Evolutionary conservation across 2,797 vertebrate genomes (phyloP), one percentile per base, ranked within the genome.

Genomic region (Sus cebifrons): DNA sequence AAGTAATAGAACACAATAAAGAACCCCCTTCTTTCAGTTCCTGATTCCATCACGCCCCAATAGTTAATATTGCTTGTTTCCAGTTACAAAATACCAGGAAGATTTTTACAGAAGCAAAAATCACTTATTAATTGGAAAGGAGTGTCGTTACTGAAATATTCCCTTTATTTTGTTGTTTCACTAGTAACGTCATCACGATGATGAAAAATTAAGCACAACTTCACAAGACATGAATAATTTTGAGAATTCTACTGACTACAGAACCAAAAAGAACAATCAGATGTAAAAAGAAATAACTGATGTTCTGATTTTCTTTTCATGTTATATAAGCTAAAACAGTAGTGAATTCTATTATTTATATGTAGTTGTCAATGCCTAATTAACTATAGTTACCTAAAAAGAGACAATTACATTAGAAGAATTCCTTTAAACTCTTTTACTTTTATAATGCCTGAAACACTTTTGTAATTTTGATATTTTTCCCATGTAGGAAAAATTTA

Each of bases 401-500:
- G 32, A 87, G 36, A 29, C 5, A 89, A 62, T 86, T 81, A 79
- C 1, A 82, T 32, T 71, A 84, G 27, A 85, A 84, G 23, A 91
- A 93, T 29, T 84, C n/a, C 32, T 91, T 89, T 65, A 95, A 94
- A 78, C 3, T 67, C 23, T 86, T 23, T 44, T 67, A 20, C 68
- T 65, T 96, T 78, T 86, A 86, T 56, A 60, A 49, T 74, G 23
- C 5, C n/a, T 73, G 89, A 84, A 84, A 64, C 29, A 68, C 64
- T 93, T 93, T 13, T 64, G 17, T 25, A 79, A 87, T 54, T 74
- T 60, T 60, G 54, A 27, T 74, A 49, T 67, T 93, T 96, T 95
- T 94, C n/a, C 95, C 20, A 86, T 56, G 6, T 36, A 73, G 52
- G 64, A 88, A 96, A 86, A 91, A 90, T 75, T 79, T 94, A 92